These are phyloP conservation scores for Todiramphus saurophagus DNA, from an alignment of 2,113 vertebrate genomes.

Conservation along the genomic window DNA sequence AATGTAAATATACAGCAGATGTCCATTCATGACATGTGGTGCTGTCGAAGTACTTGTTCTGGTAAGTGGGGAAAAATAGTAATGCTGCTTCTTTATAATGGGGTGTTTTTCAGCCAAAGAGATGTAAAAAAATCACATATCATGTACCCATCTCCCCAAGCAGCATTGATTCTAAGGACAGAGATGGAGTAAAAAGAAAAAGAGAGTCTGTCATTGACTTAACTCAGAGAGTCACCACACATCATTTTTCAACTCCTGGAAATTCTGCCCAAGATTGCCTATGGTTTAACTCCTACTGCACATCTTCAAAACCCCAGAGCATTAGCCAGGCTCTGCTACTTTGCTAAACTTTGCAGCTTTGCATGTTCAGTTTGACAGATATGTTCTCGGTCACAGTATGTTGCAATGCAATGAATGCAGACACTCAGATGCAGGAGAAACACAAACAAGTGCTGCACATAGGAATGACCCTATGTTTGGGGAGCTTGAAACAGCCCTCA, in stretches of 20 bases:
- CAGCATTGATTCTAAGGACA: background rate
- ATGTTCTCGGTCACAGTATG: background rate
- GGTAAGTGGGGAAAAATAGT: background rate
- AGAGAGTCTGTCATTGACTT: background rate
- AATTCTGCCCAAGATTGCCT: background rate
- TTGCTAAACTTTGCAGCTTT: background rate
- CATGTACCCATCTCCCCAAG: background rate
- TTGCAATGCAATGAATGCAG: background rate
- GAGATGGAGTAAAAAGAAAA: background rate
- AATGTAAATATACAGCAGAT: background rate
- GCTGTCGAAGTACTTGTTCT: background rate
- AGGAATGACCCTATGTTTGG: background rate
- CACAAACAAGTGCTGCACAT: background rate
- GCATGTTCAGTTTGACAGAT: fast-evolving
- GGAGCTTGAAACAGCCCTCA: background rate
- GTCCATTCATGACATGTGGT: background rate
- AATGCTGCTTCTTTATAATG: background rate
- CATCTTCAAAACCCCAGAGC: background rate
- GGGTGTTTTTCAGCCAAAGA: background rate
- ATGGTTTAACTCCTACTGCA: background rate
- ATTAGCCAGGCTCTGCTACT: background rate
- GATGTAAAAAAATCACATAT: background rate
- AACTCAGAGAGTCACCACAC: background rate
- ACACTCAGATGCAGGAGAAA: background rate
- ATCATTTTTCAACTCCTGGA: background rate